These are phyloP conservation scores for Allolobophora icterica DNA, from an alignment of 2,888 invertebrate genomes.

Conservation along the genomic window DNA sequence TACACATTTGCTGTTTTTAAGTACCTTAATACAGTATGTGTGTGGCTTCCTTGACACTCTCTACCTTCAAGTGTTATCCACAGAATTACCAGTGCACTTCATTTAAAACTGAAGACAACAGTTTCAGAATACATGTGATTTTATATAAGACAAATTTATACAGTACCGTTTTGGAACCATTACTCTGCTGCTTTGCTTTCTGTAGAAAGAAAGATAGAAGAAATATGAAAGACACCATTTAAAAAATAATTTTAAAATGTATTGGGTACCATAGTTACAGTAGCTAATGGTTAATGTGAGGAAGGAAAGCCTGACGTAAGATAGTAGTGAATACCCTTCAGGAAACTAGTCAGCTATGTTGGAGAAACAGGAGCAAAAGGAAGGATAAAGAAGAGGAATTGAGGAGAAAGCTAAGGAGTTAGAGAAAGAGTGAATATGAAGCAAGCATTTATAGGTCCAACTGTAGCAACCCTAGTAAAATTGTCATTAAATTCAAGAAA, in stretches of 20 bases:
- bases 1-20: too few relatives aligned
- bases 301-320: background rate
- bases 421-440: slow-evolving; percentile 1
- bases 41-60: too few relatives aligned
- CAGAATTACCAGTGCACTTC: too few relatives aligned
- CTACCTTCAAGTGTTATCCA: too few relatives aligned
- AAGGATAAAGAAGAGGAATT: background rate
- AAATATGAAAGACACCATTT: background rate
- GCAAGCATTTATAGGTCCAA: background rate
- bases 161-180: too few relatives aligned
- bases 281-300: background rate
- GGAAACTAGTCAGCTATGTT: background rate
- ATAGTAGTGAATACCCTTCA: background rate
- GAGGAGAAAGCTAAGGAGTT: background rate
- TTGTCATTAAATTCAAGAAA: background rate
- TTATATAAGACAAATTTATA: too few relatives aligned
- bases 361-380: background rate
- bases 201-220: background rate
- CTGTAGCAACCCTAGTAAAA: background rate
- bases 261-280: background rate
- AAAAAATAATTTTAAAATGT: background rate
- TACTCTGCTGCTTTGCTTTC: background rate
- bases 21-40: too few relatives aligned
- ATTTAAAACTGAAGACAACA: too few relatives aligned
- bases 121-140: too few relatives aligned